phyloP scores from a whole-genome alignment of 1,140 invertebrate species.

The Olivierus martensii region DNA sequence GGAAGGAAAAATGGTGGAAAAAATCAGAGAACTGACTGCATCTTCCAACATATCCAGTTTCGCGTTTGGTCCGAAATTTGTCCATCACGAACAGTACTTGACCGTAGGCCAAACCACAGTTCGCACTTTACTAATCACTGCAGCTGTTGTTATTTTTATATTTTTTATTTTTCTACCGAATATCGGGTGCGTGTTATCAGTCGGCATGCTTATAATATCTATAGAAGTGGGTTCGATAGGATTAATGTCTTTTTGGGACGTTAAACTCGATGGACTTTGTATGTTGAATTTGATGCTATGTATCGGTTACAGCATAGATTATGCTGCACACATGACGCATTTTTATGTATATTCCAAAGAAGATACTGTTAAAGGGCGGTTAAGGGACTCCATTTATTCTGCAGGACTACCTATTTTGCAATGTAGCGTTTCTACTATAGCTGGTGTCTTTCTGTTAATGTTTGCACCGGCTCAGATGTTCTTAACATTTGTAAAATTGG shows the following conservation, averaged over 20 bases:
- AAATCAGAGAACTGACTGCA: constrained; percentile 56
- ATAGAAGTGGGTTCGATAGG: constrained; percentile 91
- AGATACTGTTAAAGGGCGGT: constrained; percentile 41
- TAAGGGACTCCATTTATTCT: constrained; percentile 71
- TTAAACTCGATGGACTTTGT: constrained; percentile 89
- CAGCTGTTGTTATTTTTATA: constrained; percentile 85
- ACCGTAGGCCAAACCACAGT: constrained; percentile 79
- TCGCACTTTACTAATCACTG: constrained; percentile 80
- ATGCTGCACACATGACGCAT: constrained; percentile 92
- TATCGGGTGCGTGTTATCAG: constrained; percentile 79
- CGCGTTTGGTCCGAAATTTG: constrained; percentile 85
- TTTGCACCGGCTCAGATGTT: constrained; percentile 91
- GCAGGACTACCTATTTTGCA: constrained; percentile 86
- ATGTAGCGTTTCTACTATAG: constrained; percentile 78
- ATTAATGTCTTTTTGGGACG: constrained; percentile 89
- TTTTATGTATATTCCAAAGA: constrained; percentile 71
- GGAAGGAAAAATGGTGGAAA: constrained; percentile 76
- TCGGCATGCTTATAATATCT: constrained; percentile 85
- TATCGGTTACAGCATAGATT: constrained; percentile 93
- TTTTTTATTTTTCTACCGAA: constrained; percentile 92
- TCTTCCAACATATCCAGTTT: constrained; percentile 66
- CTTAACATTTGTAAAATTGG: constrained; percentile 93
- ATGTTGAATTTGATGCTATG: constrained; percentile 99
- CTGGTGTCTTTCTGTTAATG: constrained; percentile 71
- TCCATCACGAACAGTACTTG: constrained; percentile 90